These are phyloP conservation scores for Zelostemma sp. DNA, from an alignment of 1,140 invertebrate species.

Conservation along the genomic window DNA sequence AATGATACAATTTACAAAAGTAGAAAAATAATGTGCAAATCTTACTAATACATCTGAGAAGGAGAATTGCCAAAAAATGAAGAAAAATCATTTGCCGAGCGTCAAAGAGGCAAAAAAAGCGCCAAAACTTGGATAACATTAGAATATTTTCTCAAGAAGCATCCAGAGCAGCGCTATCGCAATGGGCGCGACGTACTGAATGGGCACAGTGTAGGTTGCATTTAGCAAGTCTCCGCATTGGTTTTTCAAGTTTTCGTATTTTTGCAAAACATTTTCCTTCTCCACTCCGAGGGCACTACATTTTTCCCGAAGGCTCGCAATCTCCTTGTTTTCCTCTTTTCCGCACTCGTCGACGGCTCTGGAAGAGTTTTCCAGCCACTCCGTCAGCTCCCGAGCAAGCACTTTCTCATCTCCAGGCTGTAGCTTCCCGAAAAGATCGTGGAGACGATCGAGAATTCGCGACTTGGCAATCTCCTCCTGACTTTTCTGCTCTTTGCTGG, in stretches of 20 bases:
- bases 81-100: background rate
- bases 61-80: too few species aligned
- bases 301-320: constrained; percentile 70
- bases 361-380: constrained; percentile 42
- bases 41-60: too few species aligned
- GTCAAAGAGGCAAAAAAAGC: too few species aligned
- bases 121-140: constrained; percentile 38
- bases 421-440: constrained; percentile 1
- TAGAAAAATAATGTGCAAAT: too few species aligned
- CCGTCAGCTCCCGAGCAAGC: constrained; percentile 54
- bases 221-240: constrained; percentile 64
- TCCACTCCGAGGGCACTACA: constrained; percentile 67
- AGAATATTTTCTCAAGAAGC: constrained; percentile 65
- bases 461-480: background rate
- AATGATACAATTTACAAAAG: too few species aligned
- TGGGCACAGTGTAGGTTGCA: constrained; percentile 62
- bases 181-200: constrained; percentile 64
- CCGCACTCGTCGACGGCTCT: background rate
- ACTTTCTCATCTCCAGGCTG: constrained; percentile 41
- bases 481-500: too few species aligned
- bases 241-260: constrained; percentile 58
- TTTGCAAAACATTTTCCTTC: constrained; percentile 65
- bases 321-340: constrained; percentile 54
- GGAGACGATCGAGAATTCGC: constrained; percentile 3
- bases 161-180: constrained; percentile 61